Conservation (phyloP, 2,888 invertebrate genomes). For the Andrena marginata region DNA sequence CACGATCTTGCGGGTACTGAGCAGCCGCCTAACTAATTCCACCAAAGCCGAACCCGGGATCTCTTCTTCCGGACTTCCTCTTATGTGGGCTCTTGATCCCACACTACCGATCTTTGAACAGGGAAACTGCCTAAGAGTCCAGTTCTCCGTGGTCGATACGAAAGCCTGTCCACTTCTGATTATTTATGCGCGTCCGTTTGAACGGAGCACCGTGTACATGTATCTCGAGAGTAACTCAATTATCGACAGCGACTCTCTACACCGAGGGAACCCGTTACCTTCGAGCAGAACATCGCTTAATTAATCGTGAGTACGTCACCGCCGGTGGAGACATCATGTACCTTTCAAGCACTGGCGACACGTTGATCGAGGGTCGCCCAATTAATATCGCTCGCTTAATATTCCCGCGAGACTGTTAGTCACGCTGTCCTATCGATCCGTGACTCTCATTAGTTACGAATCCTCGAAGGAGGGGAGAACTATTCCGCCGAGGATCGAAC, state of each 20-base stretch:
- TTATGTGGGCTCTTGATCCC: background rate
- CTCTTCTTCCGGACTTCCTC: too few species aligned
- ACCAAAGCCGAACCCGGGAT: too few species aligned
- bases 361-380: background rate
- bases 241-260: constrained; percentile 27
- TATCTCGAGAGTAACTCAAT: constrained; percentile 56
- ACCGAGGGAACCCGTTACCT: constrained; percentile 3
- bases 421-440: background rate
- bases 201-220: constrained; percentile 3
- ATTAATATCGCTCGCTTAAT: background rate
- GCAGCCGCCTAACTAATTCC: too few species aligned
- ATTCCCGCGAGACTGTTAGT: background rate
- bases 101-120: background rate
- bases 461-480: too few species aligned
- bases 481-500: background rate
- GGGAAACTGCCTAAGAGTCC: background rate
- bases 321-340: background rate
- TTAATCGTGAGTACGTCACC: constrained; percentile 36
- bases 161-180: too few species aligned
- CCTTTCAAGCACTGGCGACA: background rate
- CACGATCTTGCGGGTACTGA: too few species aligned
- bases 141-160: background rate
- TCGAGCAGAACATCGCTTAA: constrained; percentile 51
- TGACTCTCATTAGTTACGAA: too few species aligned
- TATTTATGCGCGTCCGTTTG: too few species aligned